Conservation (phyloP, 2,888 invertebrate genomes). For the Hydriomena furcata region DNA sequence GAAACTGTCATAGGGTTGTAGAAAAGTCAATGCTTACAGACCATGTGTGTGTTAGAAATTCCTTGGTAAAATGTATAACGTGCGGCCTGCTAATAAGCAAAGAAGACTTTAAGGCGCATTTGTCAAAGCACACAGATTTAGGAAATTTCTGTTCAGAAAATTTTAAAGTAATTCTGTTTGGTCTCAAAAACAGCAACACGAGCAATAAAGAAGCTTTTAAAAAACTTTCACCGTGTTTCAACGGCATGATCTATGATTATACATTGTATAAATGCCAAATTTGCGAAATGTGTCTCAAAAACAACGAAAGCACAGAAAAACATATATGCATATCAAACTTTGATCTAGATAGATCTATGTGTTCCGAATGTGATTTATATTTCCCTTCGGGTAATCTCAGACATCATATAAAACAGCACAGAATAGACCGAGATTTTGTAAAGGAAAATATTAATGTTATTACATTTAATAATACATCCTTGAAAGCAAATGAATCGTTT, state of each 20-base stretch:
- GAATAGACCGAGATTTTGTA: constrained; percentile 49
- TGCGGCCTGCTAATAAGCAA: constrained; percentile 54
- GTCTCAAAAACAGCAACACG: constrained; percentile 31
- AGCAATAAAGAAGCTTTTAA: constrained; percentile 10
- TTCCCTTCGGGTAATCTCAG: constrained; percentile 50
- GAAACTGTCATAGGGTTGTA: constrained; percentile 55
- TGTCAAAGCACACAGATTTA: constrained; percentile 51
- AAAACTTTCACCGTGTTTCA: constrained; percentile 40
- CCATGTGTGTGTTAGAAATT: constrained; percentile 41
- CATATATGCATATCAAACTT: constrained; percentile 49
- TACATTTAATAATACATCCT: constrained; percentile 33
- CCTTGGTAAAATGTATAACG: constrained; percentile 49
- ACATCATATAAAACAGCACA: constrained; percentile 53
- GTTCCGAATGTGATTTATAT: constrained; percentile 53
- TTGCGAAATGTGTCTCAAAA: constrained; percentile 54
- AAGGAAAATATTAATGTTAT: constrained; percentile 53
- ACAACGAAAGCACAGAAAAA: constrained; percentile 34
- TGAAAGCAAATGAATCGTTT: neutral
- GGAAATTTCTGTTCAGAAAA: constrained; percentile 47
- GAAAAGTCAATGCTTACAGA: constrained; percentile 48
- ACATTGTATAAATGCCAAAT: constrained; percentile 57
- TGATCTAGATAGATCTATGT: constrained; percentile 46
- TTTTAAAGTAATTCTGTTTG: constrained; percentile 61
- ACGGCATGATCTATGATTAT: constrained; percentile 56
- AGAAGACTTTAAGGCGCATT: constrained; percentile 49